Percentiles rank a stretch among this genome's conserved stretches.
Conservation (phyloP, 1,140 invertebrate species). For the Metopolophium dirhodum region DNA sequence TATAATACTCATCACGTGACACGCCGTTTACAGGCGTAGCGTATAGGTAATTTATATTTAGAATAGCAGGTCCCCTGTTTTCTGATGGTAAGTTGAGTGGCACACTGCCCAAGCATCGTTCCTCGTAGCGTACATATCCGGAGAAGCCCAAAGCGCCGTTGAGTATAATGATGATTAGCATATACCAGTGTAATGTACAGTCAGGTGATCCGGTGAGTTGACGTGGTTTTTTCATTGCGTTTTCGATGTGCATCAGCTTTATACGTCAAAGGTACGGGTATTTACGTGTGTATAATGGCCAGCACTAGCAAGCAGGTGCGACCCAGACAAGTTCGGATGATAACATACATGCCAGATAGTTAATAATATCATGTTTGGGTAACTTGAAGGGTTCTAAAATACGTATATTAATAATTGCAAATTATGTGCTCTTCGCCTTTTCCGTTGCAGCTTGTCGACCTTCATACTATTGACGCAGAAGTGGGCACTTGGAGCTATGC, state of each 20-base stretch:
- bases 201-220: conserved; percentile 76
- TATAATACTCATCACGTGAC: not conserved
- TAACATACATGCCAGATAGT: not conserved
- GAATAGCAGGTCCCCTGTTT: conserved; percentile 41
- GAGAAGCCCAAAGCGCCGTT: conserved; percentile 87
- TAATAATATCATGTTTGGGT: not conserved
- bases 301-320: too few species aligned
- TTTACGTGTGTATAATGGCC: too few species aligned
- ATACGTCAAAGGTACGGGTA: not conserved
- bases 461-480: not conserved
- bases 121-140: conserved; percentile 82
- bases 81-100: conserved; percentile 75
- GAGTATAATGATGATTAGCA: conserved; percentile 82
- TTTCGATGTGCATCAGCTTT: conserved; percentile 75
- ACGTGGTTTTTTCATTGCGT: conserved; percentile 84
- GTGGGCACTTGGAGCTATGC: not conserved
- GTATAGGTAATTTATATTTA: too few species aligned
- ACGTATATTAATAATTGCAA: not conserved
- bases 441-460: not conserved
- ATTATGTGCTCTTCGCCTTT: not conserved
- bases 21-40: too few species aligned
- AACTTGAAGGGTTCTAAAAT: not conserved
- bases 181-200: conserved; percentile 81
- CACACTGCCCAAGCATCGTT: conserved; percentile 71
- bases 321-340: not conserved